Percentiles rank a stretch among this genome's conserved stretches.
phyloP scores from a whole-genome alignment of 2,888 invertebrate species.

The Lithosia quadra region DNA sequence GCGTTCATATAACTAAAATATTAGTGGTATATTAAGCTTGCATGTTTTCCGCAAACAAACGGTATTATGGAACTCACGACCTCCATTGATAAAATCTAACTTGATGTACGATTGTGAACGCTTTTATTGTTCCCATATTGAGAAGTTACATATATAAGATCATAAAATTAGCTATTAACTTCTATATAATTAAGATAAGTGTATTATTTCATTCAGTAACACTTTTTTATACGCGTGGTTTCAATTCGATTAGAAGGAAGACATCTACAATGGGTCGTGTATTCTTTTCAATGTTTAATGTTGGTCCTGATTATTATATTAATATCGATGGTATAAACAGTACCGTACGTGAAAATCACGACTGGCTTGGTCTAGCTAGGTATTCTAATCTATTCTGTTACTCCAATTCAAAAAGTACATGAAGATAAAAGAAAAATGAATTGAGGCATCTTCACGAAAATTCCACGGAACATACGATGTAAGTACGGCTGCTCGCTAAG shows the following conservation, averaged over 20 bases:
- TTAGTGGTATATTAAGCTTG: not conserved
- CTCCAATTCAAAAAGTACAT: not conserved
- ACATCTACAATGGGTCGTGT: too few species aligned
- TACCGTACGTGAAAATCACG: too few species aligned
- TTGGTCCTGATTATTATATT: too few species aligned
- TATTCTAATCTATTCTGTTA: too few species aligned
- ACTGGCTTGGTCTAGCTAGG: too few species aligned
- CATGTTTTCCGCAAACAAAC: constrained; percentile 14
- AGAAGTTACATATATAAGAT: not conserved
- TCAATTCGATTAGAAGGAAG: too few species aligned
- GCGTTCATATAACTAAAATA: not conserved
- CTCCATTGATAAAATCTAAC: constrained; percentile 5
- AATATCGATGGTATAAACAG: too few species aligned
- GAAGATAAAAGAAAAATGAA: not conserved
- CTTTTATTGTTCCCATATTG: not conserved
- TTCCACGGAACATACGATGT: not conserved
- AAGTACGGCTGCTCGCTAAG: not conserved
- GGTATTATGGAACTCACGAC: constrained; percentile 13
- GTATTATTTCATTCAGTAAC: too few species aligned
- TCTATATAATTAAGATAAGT: too few species aligned
- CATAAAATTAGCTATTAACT: not conserved
- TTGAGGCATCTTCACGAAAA: not conserved
- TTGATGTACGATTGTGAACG: not conserved
- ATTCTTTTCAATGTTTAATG: too few species aligned
- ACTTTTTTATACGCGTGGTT: too few species aligned